Conservation (phyloP, 2,888 invertebrate species). For the Cryptophagus acutangulus region DNA sequence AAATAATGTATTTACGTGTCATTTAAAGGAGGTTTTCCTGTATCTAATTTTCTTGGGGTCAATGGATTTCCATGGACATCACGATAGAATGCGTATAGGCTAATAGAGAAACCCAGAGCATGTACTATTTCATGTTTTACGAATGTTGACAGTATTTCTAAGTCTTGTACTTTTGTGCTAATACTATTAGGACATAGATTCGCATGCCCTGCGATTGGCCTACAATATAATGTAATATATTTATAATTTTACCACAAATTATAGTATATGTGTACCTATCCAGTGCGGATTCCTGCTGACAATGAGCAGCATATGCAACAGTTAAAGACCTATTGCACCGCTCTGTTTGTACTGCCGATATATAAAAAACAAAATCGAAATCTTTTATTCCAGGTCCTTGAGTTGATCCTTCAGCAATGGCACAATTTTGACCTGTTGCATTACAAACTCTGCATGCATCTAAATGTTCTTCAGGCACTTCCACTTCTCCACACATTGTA, state of each 20-base stretch:
- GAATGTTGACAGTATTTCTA: conserved; percentile 87
- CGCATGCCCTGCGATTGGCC: conserved; percentile 97
- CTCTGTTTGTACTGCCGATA: conserved; percentile 89
- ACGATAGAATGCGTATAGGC: conserved; percentile 92
- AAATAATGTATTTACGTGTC: conserved; percentile 63
- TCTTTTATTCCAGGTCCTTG: conserved; percentile 67
- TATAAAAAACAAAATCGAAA: conserved; percentile 94
- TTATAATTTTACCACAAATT: not conserved
- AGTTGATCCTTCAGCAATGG: conserved; percentile 52
- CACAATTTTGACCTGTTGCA: conserved; percentile 78
- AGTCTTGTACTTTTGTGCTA: conserved; percentile 83
- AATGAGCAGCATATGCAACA: conserved; percentile 97
- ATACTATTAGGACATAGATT: conserved; percentile 95
- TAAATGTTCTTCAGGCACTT: conserved; percentile 87
- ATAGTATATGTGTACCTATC: conserved; percentile 53
- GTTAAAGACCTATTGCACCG: conserved; percentile 88
- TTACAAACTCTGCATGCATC: conserved; percentile 89
- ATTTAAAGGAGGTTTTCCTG: conserved; percentile 84
- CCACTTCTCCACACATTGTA: conserved; percentile 95
- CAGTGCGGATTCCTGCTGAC: conserved; percentile 89
- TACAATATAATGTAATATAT: conserved; percentile 41
- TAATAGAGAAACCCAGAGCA: conserved; percentile 95
- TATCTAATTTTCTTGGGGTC: conserved; percentile 72
- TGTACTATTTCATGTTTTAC: conserved; percentile 99
- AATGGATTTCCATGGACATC: conserved; percentile 86